Evolutionary conservation across 1,140 invertebrate genomes (phyloP).

Genomic region (Pararge aegeria): DNA sequence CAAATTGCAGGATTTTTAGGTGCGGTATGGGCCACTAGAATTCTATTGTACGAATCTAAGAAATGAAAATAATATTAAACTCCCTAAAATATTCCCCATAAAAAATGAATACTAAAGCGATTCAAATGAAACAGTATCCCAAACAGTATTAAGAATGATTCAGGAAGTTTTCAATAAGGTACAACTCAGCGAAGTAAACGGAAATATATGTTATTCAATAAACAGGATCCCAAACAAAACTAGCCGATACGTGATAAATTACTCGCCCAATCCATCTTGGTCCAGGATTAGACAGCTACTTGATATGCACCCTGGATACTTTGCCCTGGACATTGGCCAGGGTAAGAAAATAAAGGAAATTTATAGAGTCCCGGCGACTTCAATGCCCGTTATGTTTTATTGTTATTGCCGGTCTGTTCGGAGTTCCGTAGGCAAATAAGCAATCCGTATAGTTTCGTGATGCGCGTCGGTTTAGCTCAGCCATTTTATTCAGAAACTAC

Average conservation of each 20-base stretch:
- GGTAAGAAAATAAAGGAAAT: conserved; percentile 57
- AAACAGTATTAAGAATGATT: background rate
- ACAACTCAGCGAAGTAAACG: background rate
- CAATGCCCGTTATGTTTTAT: conserved; percentile 67
- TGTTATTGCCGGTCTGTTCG: conserved; percentile 52
- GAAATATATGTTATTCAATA: conserved; percentile 8
- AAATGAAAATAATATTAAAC: background rate
- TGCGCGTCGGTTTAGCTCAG: no score
- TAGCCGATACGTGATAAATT: conserved; percentile 8
- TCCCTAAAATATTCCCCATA: background rate
- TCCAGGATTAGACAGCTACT: conserved; percentile 47
- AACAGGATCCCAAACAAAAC: conserved; percentile 3
- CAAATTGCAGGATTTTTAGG: no score
- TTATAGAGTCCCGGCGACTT: conserved; percentile 49
- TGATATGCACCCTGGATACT: conserved; percentile 60
- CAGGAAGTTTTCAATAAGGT: conserved; percentile 2
- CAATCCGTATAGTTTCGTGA: no score
- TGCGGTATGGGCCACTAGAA: no score
- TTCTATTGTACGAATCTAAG: no score
- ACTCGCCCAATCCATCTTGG: conserved; percentile 10
- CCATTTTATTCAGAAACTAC: no score
- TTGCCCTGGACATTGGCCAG: conserved; percentile 36
- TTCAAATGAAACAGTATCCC: background rate
- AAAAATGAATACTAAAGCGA: background rate
- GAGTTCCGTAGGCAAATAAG: no score